These are phyloP conservation scores for Operophtera brumata DNA, from an alignment of 2,888 invertebrate species.

Conservation along the genomic window DNA sequence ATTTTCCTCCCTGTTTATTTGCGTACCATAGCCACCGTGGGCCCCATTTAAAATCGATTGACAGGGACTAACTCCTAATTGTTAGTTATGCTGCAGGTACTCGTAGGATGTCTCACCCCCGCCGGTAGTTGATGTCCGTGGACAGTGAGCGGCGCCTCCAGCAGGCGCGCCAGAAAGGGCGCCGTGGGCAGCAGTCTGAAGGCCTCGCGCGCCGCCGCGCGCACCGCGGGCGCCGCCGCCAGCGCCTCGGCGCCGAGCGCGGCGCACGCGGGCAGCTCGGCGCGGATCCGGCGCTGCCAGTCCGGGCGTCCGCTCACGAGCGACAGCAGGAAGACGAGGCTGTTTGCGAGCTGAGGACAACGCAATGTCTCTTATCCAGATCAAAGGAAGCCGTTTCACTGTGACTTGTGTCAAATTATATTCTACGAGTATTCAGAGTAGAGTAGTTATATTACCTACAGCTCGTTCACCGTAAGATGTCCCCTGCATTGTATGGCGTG, in stretches of 20 bases:
- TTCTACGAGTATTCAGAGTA: too few relatives aligned
- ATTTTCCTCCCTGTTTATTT: too few relatives aligned
- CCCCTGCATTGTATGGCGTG: too few relatives aligned
- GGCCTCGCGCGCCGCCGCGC: conserved; percentile 89
- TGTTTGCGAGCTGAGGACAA: conserved; percentile 85
- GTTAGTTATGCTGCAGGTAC: too few relatives aligned
- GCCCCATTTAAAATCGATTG: too few relatives aligned
- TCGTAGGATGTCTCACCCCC: conserved; percentile 81
- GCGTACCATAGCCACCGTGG: too few relatives aligned
- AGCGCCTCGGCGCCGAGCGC: conserved; percentile 81
- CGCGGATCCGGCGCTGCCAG: conserved; percentile 83
- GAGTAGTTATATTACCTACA: too few relatives aligned
- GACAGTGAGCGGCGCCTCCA: conserved; percentile 86
- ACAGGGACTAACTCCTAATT: too few relatives aligned
- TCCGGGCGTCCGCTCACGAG: conserved; percentile 85
- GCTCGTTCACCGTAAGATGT: too few relatives aligned
- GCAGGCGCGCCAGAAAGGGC: conserved; percentile 87
- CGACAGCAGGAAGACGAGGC: conserved; percentile 88
- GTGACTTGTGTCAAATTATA: too few relatives aligned
- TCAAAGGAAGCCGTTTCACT: too few relatives aligned
- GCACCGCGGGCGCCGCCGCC: conserved; percentile 85
- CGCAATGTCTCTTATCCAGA: too few relatives aligned
- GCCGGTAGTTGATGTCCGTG: conserved; percentile 85
- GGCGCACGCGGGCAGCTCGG: conserved; percentile 83
- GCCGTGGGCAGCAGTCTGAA: conserved; percentile 89